Percentiles rank a stretch among this genome's conserved stretches.
Conservation (phyloP, 2,888 invertebrate genomes). For the Cylindroiulus punctatus region DNA sequence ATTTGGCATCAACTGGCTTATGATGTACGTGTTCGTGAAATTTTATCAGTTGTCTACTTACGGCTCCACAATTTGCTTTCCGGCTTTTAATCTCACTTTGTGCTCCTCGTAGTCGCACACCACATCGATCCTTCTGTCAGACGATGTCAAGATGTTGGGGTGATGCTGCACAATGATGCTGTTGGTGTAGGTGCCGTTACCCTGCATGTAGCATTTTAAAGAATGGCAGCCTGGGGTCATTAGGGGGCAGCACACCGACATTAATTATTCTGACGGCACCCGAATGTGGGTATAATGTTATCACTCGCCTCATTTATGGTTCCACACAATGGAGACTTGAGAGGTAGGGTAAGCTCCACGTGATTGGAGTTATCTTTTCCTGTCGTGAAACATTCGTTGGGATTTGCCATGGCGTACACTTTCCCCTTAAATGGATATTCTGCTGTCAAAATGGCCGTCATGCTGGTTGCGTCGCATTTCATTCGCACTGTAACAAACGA, state of each 20-base stretch:
- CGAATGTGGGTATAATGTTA: not conserved
- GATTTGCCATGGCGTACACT: conserved; percentile 60
- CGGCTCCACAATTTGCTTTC: conserved; percentile 60
- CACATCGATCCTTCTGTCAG: conserved; percentile 60
- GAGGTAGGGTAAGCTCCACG: conserved; percentile 60
- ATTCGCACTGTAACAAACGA: conserved; percentile 59
- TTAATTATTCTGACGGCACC: conserved; percentile 15
- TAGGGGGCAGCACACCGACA: not conserved
- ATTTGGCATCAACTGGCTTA: not conserved
- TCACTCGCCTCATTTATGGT: conserved; percentile 60
- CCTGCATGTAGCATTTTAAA: conserved; percentile 57
- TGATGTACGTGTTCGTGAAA: not conserved
- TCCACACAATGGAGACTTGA: conserved; percentile 60
- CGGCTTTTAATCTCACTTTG: conserved; percentile 59
- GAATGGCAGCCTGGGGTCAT: not conserved
- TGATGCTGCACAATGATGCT: conserved; percentile 61
- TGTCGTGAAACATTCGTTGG: conserved; percentile 59
- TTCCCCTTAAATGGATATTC: conserved; percentile 60
- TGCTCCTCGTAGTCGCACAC: conserved; percentile 61
- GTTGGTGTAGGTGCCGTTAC: conserved; percentile 61
- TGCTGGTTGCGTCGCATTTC: conserved; percentile 60
- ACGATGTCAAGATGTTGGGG: conserved; percentile 60
- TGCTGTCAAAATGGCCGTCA: conserved; percentile 60
- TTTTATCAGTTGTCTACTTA: conserved; percentile 57
- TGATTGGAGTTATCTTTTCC: conserved; percentile 56